Base-by-base conservation (phyloP, 2,113 vertebrate genomes). In the Cariama cristata region DNA sequence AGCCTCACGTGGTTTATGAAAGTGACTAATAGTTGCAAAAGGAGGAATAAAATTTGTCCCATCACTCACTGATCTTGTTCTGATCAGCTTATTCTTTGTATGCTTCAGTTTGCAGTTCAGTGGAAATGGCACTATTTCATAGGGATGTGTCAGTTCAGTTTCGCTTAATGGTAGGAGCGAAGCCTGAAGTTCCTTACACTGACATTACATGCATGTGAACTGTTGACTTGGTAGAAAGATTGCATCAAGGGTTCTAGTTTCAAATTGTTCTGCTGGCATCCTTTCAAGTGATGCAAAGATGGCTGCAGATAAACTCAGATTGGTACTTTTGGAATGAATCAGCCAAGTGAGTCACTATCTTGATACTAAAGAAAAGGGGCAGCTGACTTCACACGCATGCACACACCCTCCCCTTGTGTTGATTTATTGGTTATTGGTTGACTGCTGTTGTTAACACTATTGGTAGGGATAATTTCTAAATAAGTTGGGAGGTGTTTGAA, bases 261-360 rank as follows among this genome's bases (percentile, higher is more conserved):
- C 69, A 73, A 69, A 58, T 53, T 88, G 26, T 60, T 81, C 33
- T 94, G 32, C 26, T 89, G 83, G 60, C 50, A 24, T 86, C 47
- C n/a, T 86, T 79, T 86, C 77, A 86, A 86, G 24, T 68, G 89
- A 90, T 79, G 42, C 38, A 79, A 32, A 49, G 53, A 44, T 20
- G 30, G 22, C 40, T 91, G 77, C 77, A 84, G 44, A 64, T 68
- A 40, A 71, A 71, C 47, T 47, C 0, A 0, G 44, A 50, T 93
- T 87, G 68, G 40, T 20, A 21, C 42, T 84, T 11, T 23, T 44
- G 56, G 33, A 94, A 63, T 49, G 23, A 84, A 62, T 42, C 38
- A 66, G 17, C 50, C 14, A 55, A 5, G 3, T 84, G 45, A 84
- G 68, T 92, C 66, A 45, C 44, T 55, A 0, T 80, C n/a, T 58